A percentile compares a stretch with the other conserved stretches of the same genome.
Evolutionary conservation across 2,113 vertebrate genomes (phyloP).

Genomic region (Chinchilla lanigera): DNA sequence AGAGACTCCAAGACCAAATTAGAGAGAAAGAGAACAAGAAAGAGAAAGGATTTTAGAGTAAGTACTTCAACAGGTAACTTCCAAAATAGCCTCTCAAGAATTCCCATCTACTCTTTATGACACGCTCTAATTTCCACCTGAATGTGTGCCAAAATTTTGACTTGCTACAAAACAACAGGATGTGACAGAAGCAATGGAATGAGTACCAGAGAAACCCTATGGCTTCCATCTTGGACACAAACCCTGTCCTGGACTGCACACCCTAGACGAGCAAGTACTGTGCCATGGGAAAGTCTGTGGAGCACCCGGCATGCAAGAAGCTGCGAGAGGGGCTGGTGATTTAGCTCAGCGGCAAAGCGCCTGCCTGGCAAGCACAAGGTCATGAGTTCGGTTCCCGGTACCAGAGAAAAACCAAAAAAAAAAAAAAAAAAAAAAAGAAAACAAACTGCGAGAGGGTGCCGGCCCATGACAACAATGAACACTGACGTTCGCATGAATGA

Average conservation of each 20-base stretch:
- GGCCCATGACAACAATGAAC: neutral
- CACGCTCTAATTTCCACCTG: neutral
- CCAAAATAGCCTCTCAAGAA: neutral
- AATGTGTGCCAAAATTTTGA: neutral
- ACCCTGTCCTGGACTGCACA: neutral
- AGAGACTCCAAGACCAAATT: neutral
- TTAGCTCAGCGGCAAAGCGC: too few species aligned
- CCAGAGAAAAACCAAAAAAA: too few species aligned
- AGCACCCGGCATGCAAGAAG: neutral
- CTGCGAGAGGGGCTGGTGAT: neutral
- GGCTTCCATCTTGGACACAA: neutral
- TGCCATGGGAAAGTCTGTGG: neutral
- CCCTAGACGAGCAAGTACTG: rapidly evolving
- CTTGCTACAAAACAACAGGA: neutral
- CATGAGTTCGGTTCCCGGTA: too few species aligned
- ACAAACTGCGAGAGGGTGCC: too few species aligned
- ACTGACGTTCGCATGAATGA: neutral
- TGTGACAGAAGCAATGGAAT: neutral
- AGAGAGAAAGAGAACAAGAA: neutral
- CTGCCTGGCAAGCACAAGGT: too few species aligned
- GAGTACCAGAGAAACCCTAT: neutral
- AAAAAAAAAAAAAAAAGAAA: too few species aligned
- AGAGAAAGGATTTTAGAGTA: neutral
- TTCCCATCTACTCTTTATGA: neutral
- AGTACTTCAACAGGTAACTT: neutral